phyloP scores from a whole-genome alignment of 1,140 invertebrate species.

The Notospermus geniculatus region DNA sequence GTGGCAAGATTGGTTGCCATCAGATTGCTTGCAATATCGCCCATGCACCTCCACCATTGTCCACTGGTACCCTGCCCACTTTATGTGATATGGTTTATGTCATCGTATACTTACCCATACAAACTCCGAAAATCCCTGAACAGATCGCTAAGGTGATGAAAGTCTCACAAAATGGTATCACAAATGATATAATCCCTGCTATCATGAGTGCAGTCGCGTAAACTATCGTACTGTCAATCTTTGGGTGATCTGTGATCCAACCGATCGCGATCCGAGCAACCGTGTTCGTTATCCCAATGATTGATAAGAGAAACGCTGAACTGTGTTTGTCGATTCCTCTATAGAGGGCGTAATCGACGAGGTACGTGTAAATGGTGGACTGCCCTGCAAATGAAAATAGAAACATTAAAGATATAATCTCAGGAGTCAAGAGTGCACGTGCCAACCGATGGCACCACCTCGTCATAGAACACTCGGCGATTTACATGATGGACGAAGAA shows the following conservation, averaged over 20 bases:
- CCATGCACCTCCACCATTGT: too few species aligned
- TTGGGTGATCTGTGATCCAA: not conserved
- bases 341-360: slow-evolving; percentile 3
- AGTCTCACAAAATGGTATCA: not conserved
- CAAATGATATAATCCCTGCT: not conserved
- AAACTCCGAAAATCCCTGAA: not conserved
- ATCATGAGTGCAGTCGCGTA: not conserved
- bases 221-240: not conserved
- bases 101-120: slow-evolving; percentile 3
- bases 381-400: slow-evolving; percentile 9
- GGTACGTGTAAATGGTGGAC: slow-evolving; percentile 8
- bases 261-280: not conserved
- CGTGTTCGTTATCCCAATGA: not conserved
- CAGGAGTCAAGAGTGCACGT: too few species aligned
- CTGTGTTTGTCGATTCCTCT: not conserved
- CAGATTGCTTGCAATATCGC: too few species aligned
- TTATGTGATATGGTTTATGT: too few species aligned
- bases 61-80: too few species aligned
- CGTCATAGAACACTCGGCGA: too few species aligned
- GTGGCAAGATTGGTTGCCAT: too few species aligned
- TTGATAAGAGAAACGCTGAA: not conserved
- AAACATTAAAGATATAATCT: not conserved
- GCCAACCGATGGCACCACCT: too few species aligned
- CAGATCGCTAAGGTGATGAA: not conserved
- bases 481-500: too few species aligned